These are phyloP conservation scores for Sarcophaga peregrina DNA, from an alignment of 1,140 invertebrate species.

Conservation along the genomic window DNA sequence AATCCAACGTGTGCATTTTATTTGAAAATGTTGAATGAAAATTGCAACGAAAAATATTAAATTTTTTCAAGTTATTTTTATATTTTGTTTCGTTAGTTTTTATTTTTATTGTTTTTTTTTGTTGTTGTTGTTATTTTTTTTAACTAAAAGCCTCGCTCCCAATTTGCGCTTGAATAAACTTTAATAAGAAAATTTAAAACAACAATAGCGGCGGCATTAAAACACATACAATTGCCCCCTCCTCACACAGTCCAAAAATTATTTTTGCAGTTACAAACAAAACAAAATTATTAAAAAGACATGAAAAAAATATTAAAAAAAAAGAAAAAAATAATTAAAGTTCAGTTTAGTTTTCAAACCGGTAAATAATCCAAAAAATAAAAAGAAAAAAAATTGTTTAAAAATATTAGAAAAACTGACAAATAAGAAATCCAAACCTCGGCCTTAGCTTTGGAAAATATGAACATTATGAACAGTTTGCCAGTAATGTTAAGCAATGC, in stretches of 20 bases:
- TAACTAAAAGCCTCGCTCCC: slow-evolving; percentile 45
- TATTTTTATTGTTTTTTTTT: slow-evolving; percentile 3
- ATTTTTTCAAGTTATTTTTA: too few relatives aligned
- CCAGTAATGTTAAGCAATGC: neutral
- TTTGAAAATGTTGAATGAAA: slow-evolving; percentile 35
- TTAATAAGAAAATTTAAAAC: slow-evolving; percentile 33
- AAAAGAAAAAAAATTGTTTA: neutral
- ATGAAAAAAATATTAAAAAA: slow-evolving; percentile 9
- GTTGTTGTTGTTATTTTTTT: slow-evolving; percentile 29
- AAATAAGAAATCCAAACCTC: slow-evolving; percentile 4
- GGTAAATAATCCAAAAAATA: neutral
- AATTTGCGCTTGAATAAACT: slow-evolving; percentile 47
- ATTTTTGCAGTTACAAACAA: neutral
- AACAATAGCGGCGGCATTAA: neutral
- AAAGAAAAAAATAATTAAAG: slow-evolving; percentile 14
- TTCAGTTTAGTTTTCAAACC: slow-evolving; percentile 25
- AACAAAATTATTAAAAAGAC: too few relatives aligned
- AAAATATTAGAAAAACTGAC: neutral
- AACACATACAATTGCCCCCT: neutral
- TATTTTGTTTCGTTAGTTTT: too few relatives aligned
- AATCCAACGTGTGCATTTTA: slow-evolving; percentile 19
- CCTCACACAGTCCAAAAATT: neutral
- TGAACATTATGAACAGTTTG: neutral
- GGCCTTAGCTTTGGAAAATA: slow-evolving; percentile 24
- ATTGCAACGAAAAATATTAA: neutral